Conservation (phyloP, 2,113 vertebrate species). For the Callorhinus ursinus region DNA sequence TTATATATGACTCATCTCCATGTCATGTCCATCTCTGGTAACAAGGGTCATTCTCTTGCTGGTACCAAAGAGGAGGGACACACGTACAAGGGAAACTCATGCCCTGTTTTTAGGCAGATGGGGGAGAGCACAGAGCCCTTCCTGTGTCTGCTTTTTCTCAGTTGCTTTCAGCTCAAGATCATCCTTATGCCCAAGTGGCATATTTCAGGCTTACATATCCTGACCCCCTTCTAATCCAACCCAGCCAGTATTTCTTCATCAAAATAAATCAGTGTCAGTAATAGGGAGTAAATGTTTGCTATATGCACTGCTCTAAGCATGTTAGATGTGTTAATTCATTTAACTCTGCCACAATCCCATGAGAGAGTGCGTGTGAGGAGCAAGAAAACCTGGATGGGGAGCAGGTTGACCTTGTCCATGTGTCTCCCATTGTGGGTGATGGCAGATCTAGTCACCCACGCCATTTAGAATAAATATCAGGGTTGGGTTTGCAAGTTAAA, state of each 20-base stretch:
- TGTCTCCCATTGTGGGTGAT: fast-evolving
- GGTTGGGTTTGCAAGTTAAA: background rate
- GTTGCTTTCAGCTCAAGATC: background rate
- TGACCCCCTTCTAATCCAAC: background rate
- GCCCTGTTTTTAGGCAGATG: background rate
- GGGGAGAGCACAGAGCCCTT: background rate
- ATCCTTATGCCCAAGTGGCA: background rate
- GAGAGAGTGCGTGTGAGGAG: background rate
- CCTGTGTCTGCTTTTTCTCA: background rate
- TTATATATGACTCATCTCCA: background rate
- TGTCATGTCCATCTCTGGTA: background rate
- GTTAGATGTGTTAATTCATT: background rate
- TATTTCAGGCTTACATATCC: background rate
- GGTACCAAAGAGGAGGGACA: background rate
- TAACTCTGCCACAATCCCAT: too few relatives aligned
- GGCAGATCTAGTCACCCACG: fast-evolving
- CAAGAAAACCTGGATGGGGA: background rate
- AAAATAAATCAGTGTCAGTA: background rate
- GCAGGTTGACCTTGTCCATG: fast-evolving
- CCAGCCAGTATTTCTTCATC: background rate
- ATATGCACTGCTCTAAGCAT: background rate
- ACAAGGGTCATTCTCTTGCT: background rate
- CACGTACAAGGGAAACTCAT: background rate
- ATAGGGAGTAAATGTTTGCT: background rate
- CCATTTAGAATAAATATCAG: too few relatives aligned